Base-by-base conservation (phyloP, 2,888 invertebrate species). In the Troides oblongomaculatus region DNA sequence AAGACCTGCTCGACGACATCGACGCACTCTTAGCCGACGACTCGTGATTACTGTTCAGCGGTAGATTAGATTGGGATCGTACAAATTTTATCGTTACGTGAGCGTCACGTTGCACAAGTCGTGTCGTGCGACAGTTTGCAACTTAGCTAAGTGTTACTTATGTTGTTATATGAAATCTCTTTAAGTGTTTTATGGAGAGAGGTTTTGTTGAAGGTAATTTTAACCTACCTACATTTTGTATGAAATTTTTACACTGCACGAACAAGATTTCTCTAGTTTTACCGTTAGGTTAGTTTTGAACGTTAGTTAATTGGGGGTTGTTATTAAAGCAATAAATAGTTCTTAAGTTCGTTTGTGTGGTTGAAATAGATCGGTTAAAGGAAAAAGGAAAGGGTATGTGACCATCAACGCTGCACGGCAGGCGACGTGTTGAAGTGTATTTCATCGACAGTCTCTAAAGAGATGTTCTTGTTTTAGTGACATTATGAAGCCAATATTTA, bases 11-110 rank as follows among this genome's bases (percentile, higher is more conserved):
- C 10, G 81, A 78, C 70, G 85, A 86, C 43, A 87, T 89, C 21
- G 86, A 90, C 70, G 78, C 80, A 18, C 73, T 89, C 66, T 76
- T 91, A 62, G 76, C 83, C 73, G 85, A 87, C 17, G 85, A 86
- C 0, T 88, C 86, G 87, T 89, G 87, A 89, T 86, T 70, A n/a
- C 30, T 56, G 17, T 53, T 30, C 64, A 62, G 21, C n/a, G 7
- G 21, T 61, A n/a, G 14, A 10, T 30, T 43, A 58, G 25, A 7
- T 12, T 50, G 23, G 18, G 39, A 66, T 39, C 39, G 69, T 64
- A 69, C 60, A 68, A 58, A 59, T 57, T 57, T 57, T 25, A 43
- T 61, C 56, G 59, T 64, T 30, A 36, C n/a, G 53, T 53, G 50
- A 53, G 53, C 12, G 46, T 46, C 30, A 14, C 12, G 46, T 8